Conservation (phyloP, 2,888 invertebrate species). For the Athalia circularis region DNA sequence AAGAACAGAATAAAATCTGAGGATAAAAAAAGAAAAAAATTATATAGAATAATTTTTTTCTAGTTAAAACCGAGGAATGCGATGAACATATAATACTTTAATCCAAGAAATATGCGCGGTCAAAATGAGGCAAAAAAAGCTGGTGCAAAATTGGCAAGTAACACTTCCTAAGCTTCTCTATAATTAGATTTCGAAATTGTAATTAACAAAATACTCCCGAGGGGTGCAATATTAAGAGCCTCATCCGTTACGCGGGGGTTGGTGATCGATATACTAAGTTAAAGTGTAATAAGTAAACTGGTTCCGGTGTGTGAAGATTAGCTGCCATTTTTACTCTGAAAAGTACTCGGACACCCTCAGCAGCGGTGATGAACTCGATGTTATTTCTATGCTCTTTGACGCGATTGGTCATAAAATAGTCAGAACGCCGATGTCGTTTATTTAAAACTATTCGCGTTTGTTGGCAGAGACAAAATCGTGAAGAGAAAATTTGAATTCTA, state of each 20-base stretch:
- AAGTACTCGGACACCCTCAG: neutral
- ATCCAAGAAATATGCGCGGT: neutral
- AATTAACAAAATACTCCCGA: slow-evolving; percentile 3
- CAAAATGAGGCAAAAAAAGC: neutral
- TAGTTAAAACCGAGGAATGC: too few relatives aligned
- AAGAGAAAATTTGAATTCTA: too few relatives aligned
- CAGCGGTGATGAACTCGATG: neutral
- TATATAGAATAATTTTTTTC: too few relatives aligned
- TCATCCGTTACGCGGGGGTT: neutral
- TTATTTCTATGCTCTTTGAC: slow-evolving; percentile 1
- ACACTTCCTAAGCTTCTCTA: slow-evolving; percentile 8
- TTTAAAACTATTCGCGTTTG: neutral
- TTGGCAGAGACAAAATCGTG: neutral
- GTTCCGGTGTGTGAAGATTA: neutral
- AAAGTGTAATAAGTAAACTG: slow-evolving; percentile 23
- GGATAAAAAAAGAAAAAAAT: too few relatives aligned
- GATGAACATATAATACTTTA: neutral
- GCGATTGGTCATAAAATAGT: slow-evolving; percentile 8
- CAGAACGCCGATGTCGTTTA: slow-evolving; percentile 15
- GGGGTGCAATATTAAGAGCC: slow-evolving; percentile 6
- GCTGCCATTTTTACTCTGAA: neutral
- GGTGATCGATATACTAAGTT: slow-evolving; percentile 14
- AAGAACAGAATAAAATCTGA: too few relatives aligned
- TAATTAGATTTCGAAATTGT: slow-evolving; percentile 21
- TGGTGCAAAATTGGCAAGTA: neutral